A percentile compares a stretch with the other conserved stretches of the same genome.
Evolutionary conservation across 2,888 invertebrate genomes (phyloP).

Genomic region (Ophion slaviceki): DNA sequence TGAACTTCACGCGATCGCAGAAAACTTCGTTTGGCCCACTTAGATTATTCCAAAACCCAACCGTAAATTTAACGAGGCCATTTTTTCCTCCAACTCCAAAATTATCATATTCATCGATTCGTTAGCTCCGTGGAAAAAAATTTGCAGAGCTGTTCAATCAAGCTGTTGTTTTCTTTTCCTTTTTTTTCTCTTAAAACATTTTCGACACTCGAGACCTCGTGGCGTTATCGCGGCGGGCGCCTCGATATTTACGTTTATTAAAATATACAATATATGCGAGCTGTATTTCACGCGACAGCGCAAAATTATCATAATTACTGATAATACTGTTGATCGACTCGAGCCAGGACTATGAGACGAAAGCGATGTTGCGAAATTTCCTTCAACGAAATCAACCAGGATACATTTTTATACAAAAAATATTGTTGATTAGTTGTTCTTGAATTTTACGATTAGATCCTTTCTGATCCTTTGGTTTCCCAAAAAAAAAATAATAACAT

Average conservation of each 20-base stretch:
- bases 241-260: slow-evolving; percentile 4
- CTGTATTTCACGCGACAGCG: background rate
- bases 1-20: no score
- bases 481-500: no score
- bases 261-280: background rate
- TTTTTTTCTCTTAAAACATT: slow-evolving; percentile 17
- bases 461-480: no score
- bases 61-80: background rate
- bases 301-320: background rate
- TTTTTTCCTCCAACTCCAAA: slow-evolving; percentile 6
- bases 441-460: no score
- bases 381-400: background rate
- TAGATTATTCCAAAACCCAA: background rate
- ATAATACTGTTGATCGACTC: no score
- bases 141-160: slow-evolving; percentile 54
- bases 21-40: slow-evolving; percentile 1
- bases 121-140: slow-evolving; percentile 8
- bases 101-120: background rate
- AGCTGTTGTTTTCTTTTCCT: slow-evolving; percentile 22
- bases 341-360: no score
- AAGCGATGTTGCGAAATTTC: background rate
- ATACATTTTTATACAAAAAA: no score
- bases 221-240: slow-evolving; percentile 20
- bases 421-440: no score
- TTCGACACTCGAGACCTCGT: background rate